phyloP scores from a whole-genome alignment of 92 coral and sea anemone species.

The Paramuricea clavata region DNA sequence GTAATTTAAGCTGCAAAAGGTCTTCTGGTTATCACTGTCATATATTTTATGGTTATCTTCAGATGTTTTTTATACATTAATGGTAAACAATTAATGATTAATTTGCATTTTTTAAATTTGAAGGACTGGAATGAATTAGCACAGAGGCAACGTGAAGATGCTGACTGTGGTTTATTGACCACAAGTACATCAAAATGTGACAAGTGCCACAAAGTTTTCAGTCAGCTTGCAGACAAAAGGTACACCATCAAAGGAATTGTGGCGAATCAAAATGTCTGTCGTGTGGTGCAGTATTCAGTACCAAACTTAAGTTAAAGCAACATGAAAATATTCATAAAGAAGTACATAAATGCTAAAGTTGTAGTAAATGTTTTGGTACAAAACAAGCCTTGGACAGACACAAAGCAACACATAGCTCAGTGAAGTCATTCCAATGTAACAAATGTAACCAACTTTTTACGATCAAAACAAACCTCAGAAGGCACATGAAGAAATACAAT shows the following conservation, averaged over 20 bases:
- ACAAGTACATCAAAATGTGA: conserved; percentile 12
- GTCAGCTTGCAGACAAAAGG: conserved; percentile 33
- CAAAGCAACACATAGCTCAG: conserved; percentile 4
- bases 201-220: conserved; percentile 24
- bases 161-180: conserved; percentile 21
- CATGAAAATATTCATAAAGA: conserved; percentile 23
- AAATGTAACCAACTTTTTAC: conserved; percentile 17
- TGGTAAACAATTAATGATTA: too few species aligned
- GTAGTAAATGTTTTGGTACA: conserved; percentile 11
- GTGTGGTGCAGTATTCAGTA: conserved; percentile 17
- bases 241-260: conserved; percentile 38
- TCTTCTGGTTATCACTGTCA: too few species aligned
- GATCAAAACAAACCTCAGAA: conserved; percentile 14
- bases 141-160: conserved; percentile 36
- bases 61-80: neutral
- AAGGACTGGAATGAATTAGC: conserved; percentile 35
- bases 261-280: conserved; percentile 4
- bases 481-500: conserved; percentile 41
- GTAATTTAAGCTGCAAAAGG: too few species aligned
- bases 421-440: conserved; percentile 1
- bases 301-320: neutral
- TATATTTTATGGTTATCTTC: neutral
- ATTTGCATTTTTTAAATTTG: neutral
- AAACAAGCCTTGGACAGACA: conserved; percentile 29
- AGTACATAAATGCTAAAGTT: conserved; percentile 12